A percentile compares a stretch with the other conserved stretches of the same genome.
phyloP scores from a whole-genome alignment of 1,140 invertebrate genomes.

The Dendroctonus ponderosae region DNA sequence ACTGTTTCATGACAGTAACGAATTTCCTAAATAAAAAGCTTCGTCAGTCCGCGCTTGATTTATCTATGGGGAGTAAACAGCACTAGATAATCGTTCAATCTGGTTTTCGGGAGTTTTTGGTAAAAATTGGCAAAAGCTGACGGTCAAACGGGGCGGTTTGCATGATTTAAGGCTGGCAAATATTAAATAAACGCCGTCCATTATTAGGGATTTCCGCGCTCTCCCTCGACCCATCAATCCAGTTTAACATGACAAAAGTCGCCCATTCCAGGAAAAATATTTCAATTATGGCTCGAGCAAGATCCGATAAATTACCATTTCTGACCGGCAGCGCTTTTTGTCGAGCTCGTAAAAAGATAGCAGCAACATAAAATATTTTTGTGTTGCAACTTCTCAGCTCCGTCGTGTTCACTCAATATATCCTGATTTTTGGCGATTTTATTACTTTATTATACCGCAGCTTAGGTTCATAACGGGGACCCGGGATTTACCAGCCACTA shows the following conservation, averaged over 20 bases:
- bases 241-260: constrained; percentile 48
- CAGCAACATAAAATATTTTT: constrained; percentile 48
- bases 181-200: constrained; percentile 16
- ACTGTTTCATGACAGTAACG: constrained; percentile 14
- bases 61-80: no score
- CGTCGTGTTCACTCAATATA: constrained; percentile 48
- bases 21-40: constrained; percentile 30
- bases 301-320: constrained; percentile 46
- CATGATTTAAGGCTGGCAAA: background rate
- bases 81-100: no score
- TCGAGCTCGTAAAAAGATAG: constrained; percentile 44
- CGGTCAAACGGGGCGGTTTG: no score
- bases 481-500: constrained; percentile 46
- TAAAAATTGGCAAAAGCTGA: no score
- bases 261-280: constrained; percentile 44
- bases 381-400: constrained; percentile 42
- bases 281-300: constrained; percentile 46
- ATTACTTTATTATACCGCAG: constrained; percentile 50
- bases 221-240: constrained; percentile 42
- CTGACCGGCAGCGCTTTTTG: constrained; percentile 45
- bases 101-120: no score
- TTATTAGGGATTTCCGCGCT: background rate
- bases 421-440: constrained; percentile 51
- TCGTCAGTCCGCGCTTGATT: background rate
- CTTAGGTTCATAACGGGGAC: constrained; percentile 46